Conservation (phyloP, 2,113 vertebrate genomes). For the Cacatua alba region DNA sequence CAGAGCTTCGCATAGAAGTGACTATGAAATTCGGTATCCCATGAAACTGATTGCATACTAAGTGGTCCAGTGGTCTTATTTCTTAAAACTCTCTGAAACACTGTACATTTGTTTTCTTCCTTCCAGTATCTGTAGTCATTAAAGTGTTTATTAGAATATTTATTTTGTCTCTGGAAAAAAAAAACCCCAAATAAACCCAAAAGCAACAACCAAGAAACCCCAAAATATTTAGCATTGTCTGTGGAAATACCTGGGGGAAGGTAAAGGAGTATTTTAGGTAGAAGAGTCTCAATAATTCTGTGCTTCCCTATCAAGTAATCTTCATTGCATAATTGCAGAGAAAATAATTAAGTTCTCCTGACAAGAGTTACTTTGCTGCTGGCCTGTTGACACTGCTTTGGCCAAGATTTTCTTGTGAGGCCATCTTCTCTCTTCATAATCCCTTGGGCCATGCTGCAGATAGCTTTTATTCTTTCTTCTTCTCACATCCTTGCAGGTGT, state of each 20-base stretch:
- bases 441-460: neutral
- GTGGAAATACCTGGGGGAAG: neutral
- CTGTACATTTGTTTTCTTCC: neutral
- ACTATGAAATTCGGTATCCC: neutral
- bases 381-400: neutral
- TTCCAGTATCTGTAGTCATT: neutral
- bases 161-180: neutral
- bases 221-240: neutral
- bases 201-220: neutral
- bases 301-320: neutral
- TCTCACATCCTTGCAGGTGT: rapidly evolving
- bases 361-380: neutral
- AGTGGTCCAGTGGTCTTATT: neutral
- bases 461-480: neutral
- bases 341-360: neutral
- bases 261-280: neutral
- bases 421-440: neutral
- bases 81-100: neutral
- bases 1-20: neutral
- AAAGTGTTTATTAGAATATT: neutral
- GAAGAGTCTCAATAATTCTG: neutral
- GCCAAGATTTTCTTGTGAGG: neutral
- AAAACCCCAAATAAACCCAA: neutral
- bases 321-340: neutral
- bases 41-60: neutral